Conservation (phyloP, 2,797 vertebrate species). For the Lepus townsendii region DNA sequence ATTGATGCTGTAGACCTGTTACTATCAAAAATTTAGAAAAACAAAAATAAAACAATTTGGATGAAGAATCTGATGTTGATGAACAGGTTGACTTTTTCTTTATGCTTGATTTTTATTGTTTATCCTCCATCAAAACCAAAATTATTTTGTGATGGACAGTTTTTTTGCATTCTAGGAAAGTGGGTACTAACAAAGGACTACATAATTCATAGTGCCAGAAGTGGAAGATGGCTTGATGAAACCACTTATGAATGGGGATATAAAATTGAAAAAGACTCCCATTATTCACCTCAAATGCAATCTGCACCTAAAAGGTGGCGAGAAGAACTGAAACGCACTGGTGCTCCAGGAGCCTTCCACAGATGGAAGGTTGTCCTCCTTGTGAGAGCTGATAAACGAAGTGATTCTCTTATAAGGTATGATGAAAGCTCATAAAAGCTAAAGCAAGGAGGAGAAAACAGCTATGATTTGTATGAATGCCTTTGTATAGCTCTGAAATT, state of each 20-base stretch:
- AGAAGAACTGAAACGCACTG: slow-evolving; percentile 88
- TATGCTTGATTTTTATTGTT: slow-evolving; percentile 85
- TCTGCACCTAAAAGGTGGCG: slow-evolving; percentile 93
- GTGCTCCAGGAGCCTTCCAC: slow-evolving; percentile 95
- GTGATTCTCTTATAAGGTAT: slow-evolving; percentile 94
- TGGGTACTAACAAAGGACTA: slow-evolving; percentile 97
- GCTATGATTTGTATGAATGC: not conserved
- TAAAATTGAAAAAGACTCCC: slow-evolving; percentile 90
- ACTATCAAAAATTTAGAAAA: slow-evolving; percentile 62
- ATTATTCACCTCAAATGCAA: slow-evolving; percentile 91
- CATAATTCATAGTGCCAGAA: slow-evolving; percentile 94
- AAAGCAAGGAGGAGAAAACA: slow-evolving; percentile 56
- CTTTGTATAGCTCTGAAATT: slow-evolving; percentile 62
- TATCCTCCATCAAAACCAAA: slow-evolving; percentile 85
- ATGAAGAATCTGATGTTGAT: slow-evolving; percentile 66
- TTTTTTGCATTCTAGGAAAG: slow-evolving; percentile 94
- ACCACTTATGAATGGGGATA: slow-evolving; percentile 94
- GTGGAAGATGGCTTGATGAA: slow-evolving; percentile 95
- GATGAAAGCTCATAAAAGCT: slow-evolving; percentile 70
- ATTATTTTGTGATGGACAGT: slow-evolving; percentile 85
- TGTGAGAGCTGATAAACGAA: slow-evolving; percentile 88
- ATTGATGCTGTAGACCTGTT: slow-evolving; percentile 55
- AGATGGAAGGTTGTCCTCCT: slow-evolving; percentile 95
- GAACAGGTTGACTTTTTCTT: slow-evolving; percentile 84
- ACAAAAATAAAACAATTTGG: slow-evolving; percentile 45